Evolutionary conservation across 2,888 invertebrate species (phyloP).

Genomic region (Acanthosepion esculentum): DNA sequence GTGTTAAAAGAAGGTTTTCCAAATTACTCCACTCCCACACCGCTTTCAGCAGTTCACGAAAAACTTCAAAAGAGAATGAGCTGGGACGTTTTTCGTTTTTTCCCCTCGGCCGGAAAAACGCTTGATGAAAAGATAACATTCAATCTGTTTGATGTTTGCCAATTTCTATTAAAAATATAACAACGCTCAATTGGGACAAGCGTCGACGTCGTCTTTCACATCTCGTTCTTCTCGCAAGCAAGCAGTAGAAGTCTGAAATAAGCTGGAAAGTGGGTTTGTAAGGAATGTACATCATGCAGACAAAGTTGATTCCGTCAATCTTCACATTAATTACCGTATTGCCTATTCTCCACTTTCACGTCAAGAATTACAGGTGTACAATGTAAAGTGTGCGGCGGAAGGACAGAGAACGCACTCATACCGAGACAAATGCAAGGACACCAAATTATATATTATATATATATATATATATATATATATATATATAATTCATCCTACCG

Average conservation of each 20-base stretch:
- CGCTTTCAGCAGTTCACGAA: neutral
- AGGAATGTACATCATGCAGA: neutral
- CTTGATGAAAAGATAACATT: constrained; percentile 14
- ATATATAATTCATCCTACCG: too few relatives aligned
- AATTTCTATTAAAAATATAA: constrained; percentile 22
- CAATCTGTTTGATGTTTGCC: neutral
- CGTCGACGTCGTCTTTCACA: neutral
- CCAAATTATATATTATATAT: neutral
- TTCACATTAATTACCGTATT: neutral
- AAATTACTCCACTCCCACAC: neutral
- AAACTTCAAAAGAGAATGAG: neutral
- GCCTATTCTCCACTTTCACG: neutral
- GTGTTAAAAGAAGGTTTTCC: neutral
- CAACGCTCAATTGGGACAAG: neutral
- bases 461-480: neutral
- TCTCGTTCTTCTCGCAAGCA: neutral
- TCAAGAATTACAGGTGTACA: neutral
- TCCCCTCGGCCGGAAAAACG: neutral
- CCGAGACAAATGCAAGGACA: neutral
- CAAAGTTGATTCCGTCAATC: neutral
- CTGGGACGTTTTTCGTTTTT: neutral
- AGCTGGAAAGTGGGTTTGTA: neutral
- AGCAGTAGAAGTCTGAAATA: neutral
- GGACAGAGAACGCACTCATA: neutral
- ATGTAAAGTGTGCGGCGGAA: neutral